These are phyloP conservation scores for Muscina levida DNA, from an alignment of 2,888 invertebrate genomes.

Conservation along the genomic window DNA sequence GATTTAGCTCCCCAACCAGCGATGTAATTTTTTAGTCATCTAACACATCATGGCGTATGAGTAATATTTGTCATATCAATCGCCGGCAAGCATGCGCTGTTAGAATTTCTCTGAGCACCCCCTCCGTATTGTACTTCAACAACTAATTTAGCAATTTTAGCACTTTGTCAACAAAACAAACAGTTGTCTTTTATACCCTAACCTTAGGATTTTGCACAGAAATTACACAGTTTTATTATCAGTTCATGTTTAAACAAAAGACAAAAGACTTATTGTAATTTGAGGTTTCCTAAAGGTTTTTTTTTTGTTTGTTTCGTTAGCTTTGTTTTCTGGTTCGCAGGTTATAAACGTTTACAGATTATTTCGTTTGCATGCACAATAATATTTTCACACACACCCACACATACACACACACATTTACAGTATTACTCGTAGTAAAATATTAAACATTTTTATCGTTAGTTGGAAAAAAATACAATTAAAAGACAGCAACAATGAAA, in stretches of 20 bases:
- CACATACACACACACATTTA: neutral
- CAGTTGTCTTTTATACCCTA: slow-evolving; percentile 2
- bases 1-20: too few relatives aligned
- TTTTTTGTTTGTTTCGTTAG: neutral
- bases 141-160: too few relatives aligned
- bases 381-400: too few relatives aligned
- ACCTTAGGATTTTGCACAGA: too few relatives aligned
- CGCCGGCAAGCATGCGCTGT: too few relatives aligned
- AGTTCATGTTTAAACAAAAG: slow-evolving; percentile 17
- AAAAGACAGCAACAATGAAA: slow-evolving; percentile 4
- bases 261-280: too few relatives aligned
- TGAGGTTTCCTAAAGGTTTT: neutral
- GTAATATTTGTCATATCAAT: too few relatives aligned
- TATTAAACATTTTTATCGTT: slow-evolving; percentile 11
- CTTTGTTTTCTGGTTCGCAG: neutral
- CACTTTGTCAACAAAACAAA: neutral
- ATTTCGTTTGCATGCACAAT: slow-evolving; percentile 21
- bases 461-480: neutral
- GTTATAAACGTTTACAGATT: slow-evolving; percentile 10
- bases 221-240: slow-evolving; percentile 25
- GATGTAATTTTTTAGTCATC: too few relatives aligned
- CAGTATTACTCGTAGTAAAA: slow-evolving; percentile 4
- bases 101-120: too few relatives aligned
- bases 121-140: too few relatives aligned
- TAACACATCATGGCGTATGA: slow-evolving; percentile 13